A percentile compares a stretch with the other conserved stretches of the same genome.
phyloP scores from a whole-genome alignment of 2,797 vertebrate genomes.

The Pteronotus mesoamericanus region DNA sequence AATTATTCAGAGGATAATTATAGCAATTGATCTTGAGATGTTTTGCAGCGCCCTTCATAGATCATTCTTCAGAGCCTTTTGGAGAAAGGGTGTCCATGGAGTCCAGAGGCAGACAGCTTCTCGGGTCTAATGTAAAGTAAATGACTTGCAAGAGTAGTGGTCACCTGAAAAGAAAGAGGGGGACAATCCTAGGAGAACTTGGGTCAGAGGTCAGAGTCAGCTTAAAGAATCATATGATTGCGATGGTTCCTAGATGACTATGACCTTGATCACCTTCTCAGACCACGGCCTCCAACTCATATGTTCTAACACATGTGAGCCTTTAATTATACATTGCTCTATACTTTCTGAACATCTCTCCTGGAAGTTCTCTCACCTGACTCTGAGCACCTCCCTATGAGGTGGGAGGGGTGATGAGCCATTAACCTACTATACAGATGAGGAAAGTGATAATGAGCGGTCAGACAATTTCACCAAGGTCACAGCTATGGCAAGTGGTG shows the following conservation, averaged over 20 bases:
- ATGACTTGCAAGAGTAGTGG: background rate
- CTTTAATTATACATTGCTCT: background rate
- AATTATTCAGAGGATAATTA: slow-evolving; percentile 76
- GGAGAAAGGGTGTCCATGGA: slow-evolving; percentile 10
- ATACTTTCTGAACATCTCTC: background rate
- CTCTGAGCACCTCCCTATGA: background rate
- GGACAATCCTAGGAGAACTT: background rate
- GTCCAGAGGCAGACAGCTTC: slow-evolving; percentile 33
- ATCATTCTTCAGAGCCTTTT: slow-evolving; percentile 69
- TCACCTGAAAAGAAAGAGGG: background rate
- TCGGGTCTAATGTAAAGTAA: background rate
- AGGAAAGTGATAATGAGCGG: background rate
- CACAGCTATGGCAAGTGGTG: background rate
- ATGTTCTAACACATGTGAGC: background rate
- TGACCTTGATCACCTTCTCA: background rate
- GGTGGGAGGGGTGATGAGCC: background rate
- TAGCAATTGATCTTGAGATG: slow-evolving; percentile 71
- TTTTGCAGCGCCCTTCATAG: slow-evolving; percentile 61
- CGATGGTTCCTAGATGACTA: background rate
- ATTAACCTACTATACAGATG: background rate
- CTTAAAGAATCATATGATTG: background rate
- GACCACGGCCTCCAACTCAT: background rate
- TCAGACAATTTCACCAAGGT: background rate
- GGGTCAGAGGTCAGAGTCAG: background rate
- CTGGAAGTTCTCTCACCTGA: background rate